Evolutionary conservation across 2,797 vertebrate genomes (phyloP).

Genomic region (Myiothlypis coronata): DNA sequence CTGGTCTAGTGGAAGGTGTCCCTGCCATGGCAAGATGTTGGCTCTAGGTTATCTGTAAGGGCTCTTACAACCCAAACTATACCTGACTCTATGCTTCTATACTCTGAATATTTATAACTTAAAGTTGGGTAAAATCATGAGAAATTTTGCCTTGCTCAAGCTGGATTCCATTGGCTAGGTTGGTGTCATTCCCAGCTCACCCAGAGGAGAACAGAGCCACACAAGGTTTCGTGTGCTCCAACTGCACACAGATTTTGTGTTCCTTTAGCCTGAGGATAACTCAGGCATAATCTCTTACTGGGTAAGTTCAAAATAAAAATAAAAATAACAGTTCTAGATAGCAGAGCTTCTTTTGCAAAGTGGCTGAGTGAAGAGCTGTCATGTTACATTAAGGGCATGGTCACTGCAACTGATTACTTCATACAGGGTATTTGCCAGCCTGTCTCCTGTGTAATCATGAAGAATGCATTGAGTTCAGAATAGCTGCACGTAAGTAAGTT

Average conservation of each 20-base stretch:
- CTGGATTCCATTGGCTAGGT: background rate
- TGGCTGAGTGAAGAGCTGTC: background rate
- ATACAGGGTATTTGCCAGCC: background rate
- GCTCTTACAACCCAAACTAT: background rate
- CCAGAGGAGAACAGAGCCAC: background rate
- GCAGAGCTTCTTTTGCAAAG: background rate
- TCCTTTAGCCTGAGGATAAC: background rate
- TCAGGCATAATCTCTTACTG: background rate
- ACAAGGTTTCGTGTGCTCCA: background rate
- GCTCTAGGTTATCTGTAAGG: background rate
- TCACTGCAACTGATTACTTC: background rate
- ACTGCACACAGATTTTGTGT: background rate
- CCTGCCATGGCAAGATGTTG: background rate
- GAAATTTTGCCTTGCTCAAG: background rate
- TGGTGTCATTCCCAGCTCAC: background rate
- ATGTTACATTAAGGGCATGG: background rate
- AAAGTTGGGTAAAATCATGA: background rate
- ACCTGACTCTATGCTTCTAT: background rate
- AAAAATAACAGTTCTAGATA: constrained; percentile 5
- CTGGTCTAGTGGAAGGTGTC: background rate
- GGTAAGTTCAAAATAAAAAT: background rate
- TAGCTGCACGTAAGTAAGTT: background rate
- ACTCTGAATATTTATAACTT: background rate
- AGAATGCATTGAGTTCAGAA: background rate
- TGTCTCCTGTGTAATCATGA: background rate